These are phyloP conservation scores for Misgurnus mizolepis DNA, from an alignment of 2,113 vertebrate species.

Conservation along the genomic window DNA sequence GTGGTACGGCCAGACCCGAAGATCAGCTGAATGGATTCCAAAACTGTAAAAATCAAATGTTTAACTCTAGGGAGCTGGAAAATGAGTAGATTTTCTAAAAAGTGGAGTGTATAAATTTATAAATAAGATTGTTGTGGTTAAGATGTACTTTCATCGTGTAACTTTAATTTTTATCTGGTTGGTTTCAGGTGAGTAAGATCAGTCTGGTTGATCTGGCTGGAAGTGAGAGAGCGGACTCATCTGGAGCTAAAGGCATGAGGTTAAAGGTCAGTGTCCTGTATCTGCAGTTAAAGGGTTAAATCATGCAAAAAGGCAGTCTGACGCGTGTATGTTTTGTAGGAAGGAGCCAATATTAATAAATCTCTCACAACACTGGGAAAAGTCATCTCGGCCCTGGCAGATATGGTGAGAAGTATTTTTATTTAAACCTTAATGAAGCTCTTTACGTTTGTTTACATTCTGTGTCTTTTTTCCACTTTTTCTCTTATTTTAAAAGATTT, in stretches of 20 bases:
- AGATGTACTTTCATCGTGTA: not conserved
- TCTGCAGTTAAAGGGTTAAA: not conserved
- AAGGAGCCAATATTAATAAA: constrained; percentile 87
- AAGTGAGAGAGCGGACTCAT: constrained; percentile 86
- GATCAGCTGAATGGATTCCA: no score
- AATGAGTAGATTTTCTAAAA: no score
- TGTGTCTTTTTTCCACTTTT: no score
- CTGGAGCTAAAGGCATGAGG: constrained; percentile 84
- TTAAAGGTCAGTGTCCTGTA: constrained; percentile 79
- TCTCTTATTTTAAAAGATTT: no score
- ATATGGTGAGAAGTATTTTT: constrained; percentile 77
- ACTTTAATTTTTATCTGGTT: not conserved
- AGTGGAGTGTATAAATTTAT: no score
- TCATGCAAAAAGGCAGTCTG: no score
- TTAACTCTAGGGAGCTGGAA: no score
- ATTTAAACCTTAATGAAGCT: no score
- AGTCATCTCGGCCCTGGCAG: constrained; percentile 92
- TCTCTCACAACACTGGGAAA: constrained; percentile 92
- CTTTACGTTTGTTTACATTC: no score
- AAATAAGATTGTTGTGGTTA: no score
- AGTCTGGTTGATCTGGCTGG: constrained; percentile 91
- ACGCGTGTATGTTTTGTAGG: constrained; percentile 29
- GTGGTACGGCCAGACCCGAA: no score
- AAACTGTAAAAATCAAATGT: no score
- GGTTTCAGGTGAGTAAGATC: constrained; percentile 86